phyloP scores from a whole-genome alignment of 2,888 invertebrate genomes.

The Plebejus melissa region DNA sequence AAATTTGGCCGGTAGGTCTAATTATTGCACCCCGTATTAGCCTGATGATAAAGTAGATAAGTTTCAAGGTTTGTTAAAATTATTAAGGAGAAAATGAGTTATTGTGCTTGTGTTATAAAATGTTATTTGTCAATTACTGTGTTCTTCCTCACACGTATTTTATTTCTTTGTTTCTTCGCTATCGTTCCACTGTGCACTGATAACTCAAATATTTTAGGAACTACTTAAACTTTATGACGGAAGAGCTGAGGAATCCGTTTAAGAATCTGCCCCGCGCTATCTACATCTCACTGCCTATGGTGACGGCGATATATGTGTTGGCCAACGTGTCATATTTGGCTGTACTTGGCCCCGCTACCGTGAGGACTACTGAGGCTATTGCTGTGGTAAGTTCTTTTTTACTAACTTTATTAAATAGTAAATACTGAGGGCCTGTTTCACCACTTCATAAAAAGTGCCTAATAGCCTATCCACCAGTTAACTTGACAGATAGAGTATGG shows the following conservation, averaged over 20 bases:
- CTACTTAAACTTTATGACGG: conserved; percentile 95
- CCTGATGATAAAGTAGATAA: no score
- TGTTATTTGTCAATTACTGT: no score
- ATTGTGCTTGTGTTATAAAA: no score
- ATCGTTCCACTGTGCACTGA: neutral
- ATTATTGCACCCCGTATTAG: no score
- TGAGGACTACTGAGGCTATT: conserved; percentile 94
- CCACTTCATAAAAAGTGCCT: no score
- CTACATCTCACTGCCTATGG: conserved; percentile 92
- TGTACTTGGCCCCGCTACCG: conserved; percentile 89
- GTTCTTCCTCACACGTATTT: no score
- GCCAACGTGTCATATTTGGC: conserved; percentile 94
- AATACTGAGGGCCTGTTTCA: no score
- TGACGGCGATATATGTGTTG: conserved; percentile 91
- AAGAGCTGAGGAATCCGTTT: conserved; percentile 91
- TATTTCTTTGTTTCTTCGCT: neutral
- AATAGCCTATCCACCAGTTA: no score
- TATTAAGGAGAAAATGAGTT: no score
- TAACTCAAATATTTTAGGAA: conserved; percentile 78
- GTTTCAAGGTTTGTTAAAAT: no score
- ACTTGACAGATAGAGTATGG: no score
- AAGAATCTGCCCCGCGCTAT: conserved; percentile 94
- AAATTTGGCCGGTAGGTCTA: no score
- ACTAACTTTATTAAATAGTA: neutral
- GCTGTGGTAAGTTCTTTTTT: conserved; percentile 87